These are phyloP conservation scores for Gadus chalcogrammus DNA, from an alignment of 2,113 vertebrate species.

Conservation along the genomic window DNA sequence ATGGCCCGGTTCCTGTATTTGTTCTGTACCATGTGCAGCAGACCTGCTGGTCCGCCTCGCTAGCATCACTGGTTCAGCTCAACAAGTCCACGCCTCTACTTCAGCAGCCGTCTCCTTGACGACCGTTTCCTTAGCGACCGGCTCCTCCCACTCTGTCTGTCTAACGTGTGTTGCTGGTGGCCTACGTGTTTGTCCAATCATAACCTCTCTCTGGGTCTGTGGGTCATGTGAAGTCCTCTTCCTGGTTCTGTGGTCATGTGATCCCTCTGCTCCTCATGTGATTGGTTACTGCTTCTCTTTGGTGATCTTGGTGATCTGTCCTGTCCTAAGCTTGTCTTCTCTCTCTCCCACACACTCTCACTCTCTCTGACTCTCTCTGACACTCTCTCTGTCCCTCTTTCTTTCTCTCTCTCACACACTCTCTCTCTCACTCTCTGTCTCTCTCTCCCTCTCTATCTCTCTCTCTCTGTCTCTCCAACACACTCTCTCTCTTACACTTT, in stretches of 20 bases:
- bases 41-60: too few species aligned
- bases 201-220: slow-evolving; percentile 44
- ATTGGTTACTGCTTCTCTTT: slow-evolving; percentile 69
- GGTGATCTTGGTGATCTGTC: slow-evolving; percentile 81
- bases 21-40: too few species aligned
- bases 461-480: slow-evolving; percentile 52
- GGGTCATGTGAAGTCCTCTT: slow-evolving; percentile 30
- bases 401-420: slow-evolving; percentile 68
- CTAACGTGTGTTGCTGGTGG: slow-evolving; percentile 13
- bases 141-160: background rate
- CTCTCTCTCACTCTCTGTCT: slow-evolving; percentile 40
- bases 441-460: slow-evolving; percentile 80
- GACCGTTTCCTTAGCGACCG: background rate
- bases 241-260: slow-evolving; percentile 41
- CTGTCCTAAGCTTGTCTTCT: slow-evolving; percentile 92
- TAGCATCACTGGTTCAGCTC: too few species aligned
- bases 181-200: slow-evolving; percentile 33
- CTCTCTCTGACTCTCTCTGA: slow-evolving; percentile 82
- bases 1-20: background rate
- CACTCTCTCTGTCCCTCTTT: slow-evolving; percentile 67
- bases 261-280: slow-evolving; percentile 59
- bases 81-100: too few species aligned
- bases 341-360: slow-evolving; percentile 69
- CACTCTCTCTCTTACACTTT: slow-evolving; percentile 8
- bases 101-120: too few species aligned